Base-by-base conservation (phyloP, 2,113 vertebrate species). In the Grus americana region DNA sequence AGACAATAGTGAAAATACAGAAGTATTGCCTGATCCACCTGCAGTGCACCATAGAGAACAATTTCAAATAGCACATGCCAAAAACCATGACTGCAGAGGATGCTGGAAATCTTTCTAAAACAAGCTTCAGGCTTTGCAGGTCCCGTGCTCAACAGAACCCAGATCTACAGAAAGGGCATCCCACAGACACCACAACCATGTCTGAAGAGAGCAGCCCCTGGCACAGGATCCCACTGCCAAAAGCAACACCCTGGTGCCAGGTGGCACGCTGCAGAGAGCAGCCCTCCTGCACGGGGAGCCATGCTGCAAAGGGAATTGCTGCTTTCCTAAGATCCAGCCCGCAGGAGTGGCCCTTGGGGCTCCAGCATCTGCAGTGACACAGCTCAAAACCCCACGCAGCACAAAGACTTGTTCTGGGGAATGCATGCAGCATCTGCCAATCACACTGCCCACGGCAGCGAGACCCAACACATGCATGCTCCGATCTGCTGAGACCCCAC, bases 341-440 rank as follows among this genome's bases (percentile, higher is more conserved):
- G 62, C 46, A 85, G 61, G 55, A 90, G 62, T 34, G 61, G 15
- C 20, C 11, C 17, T 10, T 20, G 46, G 20, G 59, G 36, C 42
- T 62, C 42, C 63, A 66, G 54, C 34, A 44, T 9, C 75, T 19
- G 10, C 68, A 83, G 72, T 6, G 79, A 36, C 3, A 15, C 20
- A 50, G 85, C n/a, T 71, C 7, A 30, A 76, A 38, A 36, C 29
- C 24, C 49, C 32, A 14, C 0, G 2, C 5, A 58, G n/a, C 46
- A 19, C 50, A 32, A 66, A 24, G 50, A 24, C 50, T 52, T 38
- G 34, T 32, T 79, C 49, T 87, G n/a, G 52, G 84, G 27, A 59
- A 23, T 0, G 0, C 73, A 27, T 61, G 73, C 86, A 89, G 42
- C 67, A 40, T 55, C 68, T 73, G 40, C 61, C 0, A 0, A 46